phyloP scores from a whole-genome alignment of 2,888 invertebrate genomes.

The Papilio elwesi region DNA sequence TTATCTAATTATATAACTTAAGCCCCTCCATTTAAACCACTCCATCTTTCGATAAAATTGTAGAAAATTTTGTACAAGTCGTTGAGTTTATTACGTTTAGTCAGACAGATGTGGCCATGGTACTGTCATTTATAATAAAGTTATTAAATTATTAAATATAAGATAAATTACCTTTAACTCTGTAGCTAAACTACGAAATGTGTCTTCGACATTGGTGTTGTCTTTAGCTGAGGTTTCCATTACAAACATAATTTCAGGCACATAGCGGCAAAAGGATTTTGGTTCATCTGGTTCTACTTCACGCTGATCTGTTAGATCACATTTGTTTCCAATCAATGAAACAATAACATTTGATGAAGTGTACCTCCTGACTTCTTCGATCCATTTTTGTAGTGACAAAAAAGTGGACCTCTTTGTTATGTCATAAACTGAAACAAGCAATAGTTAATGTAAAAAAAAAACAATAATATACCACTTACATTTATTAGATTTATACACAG shows the following conservation, averaged over 20 bases:
- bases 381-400: slow-evolving; percentile 96
- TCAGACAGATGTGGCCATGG: no score
- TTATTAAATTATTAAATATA: background rate
- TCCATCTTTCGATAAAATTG: no score
- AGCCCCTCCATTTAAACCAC: no score
- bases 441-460: slow-evolving; percentile 45
- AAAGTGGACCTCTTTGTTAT: slow-evolving; percentile 97
- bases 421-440: slow-evolving; percentile 90
- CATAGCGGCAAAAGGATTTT: slow-evolving; percentile 92
- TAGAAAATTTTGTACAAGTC: no score
- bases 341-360: slow-evolving; percentile 96
- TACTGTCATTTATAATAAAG: no score
- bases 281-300: slow-evolving; percentile 95
- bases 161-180: slow-evolving; percentile 88
- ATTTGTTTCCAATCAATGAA: slow-evolving; percentile 96
- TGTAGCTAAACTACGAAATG: slow-evolving; percentile 93
- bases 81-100: no score
- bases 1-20: no score
- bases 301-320: slow-evolving; percentile 91
- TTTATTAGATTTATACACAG: slow-evolving; percentile 13
- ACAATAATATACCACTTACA: background rate
- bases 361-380: slow-evolving; percentile 97
- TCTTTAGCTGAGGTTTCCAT: slow-evolving; percentile 96
- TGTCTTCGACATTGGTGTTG: slow-evolving; percentile 95
- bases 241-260: slow-evolving; percentile 93